Evolutionary conservation across 2,888 invertebrate genomes (phyloP), one percentile per base, ranked within the genome.

Genomic region (Archips xylosteana): DNA sequence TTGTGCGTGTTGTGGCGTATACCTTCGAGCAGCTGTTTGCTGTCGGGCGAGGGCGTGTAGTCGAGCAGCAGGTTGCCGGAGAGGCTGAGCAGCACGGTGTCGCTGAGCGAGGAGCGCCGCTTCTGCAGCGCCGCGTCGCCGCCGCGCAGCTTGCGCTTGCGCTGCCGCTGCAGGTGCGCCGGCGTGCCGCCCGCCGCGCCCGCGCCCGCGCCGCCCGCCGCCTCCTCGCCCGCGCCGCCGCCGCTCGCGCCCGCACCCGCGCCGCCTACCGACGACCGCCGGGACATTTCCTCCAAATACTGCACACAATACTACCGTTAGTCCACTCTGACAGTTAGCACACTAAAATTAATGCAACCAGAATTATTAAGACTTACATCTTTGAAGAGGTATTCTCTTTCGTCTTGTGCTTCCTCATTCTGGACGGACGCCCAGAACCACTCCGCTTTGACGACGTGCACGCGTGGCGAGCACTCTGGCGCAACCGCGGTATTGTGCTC

Each of bases 391-490:
- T 98, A 98, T 80, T 98, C 97, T 85, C 96, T 96, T 89, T 99
- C 99, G 84, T 97, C 97, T 76, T 98, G 98, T 83, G 98, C 97
- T 78, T 97, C 97, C 84, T 98, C 98, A 95, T 99, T 98, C 92
- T 99, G 99, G 76, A 99, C 98, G 64, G 99, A 98, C 54, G 98
- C 98, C 99, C 99, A 99, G 93, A 99, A 99, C 99, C 99, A 99
- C 94, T 99, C 98, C 6, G 97, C 97, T 91, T 97, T 98, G 70
- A 98, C 97, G 77, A 98, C 95, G 87, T 97, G 96, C 42, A 97
- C 96, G 81, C 96, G 95, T 76, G 96, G 92, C 76, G 96, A 96
- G 71, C 96, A 96, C 84, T 97, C 97, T 61, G 96, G 97, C 78
- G 97, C 95, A 66, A 96, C 94, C 82, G 95, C 95, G 49, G 96